Evolutionary conservation across 2,888 invertebrate species (phyloP).

Genomic region (Eulithis testata): DNA sequence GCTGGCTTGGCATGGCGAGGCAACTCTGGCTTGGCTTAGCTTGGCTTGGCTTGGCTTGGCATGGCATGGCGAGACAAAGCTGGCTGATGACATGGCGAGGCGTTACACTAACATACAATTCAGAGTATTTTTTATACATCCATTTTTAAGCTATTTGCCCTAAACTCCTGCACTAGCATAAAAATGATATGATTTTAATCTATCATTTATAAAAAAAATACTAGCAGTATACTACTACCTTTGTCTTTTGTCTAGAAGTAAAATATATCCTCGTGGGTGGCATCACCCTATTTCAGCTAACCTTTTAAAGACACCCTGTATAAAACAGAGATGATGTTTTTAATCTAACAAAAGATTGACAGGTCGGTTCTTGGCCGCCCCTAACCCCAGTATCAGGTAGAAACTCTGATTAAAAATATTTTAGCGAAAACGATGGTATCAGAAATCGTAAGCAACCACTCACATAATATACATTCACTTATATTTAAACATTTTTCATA

Average conservation of each 20-base stretch:
- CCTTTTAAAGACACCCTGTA: conserved; percentile 34
- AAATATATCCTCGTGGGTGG: neutral
- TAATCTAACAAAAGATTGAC: conserved; percentile 84
- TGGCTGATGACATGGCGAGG: no score
- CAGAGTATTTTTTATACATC: neutral
- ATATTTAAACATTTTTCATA: no score
- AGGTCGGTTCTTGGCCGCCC: conserved; percentile 75
- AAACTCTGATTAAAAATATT: conserved; percentile 82
- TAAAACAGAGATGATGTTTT: conserved; percentile 80
- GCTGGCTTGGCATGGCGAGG: no score
- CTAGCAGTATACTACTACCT: no score
- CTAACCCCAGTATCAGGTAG: conserved; percentile 72
- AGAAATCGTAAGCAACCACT: conserved; percentile 34
- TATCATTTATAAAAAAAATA: no score
- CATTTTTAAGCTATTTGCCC: neutral
- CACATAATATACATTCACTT: conserved; percentile 40
- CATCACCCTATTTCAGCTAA: neutral
- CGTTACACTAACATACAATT: no score
- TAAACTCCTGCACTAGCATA: neutral
- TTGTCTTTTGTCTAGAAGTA: no score
- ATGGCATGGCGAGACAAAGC: no score
- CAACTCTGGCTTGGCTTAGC: no score
- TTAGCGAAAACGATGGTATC: conserved; percentile 75
- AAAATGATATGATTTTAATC: no score
- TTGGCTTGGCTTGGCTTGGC: no score